Percentiles rank a stretch among this genome's conserved stretches.
Evolutionary conservation across 2,113 vertebrate genomes (phyloP).

Genomic region (Lichenostomus cassidix): DNA sequence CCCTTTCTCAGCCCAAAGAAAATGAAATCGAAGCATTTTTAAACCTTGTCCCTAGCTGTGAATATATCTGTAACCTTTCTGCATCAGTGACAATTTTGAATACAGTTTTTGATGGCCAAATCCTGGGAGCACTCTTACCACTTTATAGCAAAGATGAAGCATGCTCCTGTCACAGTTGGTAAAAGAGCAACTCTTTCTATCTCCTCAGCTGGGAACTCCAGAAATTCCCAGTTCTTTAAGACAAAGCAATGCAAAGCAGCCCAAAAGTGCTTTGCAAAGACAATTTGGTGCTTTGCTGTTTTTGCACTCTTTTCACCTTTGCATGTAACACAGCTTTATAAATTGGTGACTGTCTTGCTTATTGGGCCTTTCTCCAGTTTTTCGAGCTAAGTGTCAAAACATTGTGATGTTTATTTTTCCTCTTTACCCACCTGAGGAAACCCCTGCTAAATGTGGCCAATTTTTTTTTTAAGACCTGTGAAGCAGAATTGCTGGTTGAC

Average conservation of each 20-base stretch:
- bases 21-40: background rate
- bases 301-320: background rate
- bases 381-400: background rate
- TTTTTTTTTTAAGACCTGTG: background rate
- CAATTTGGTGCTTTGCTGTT: rapidly evolving
- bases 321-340: background rate
- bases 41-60: background rate
- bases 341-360: background rate
- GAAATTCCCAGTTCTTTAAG: background rate
- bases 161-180: background rate
- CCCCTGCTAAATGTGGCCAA: background rate
- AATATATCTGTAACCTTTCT: background rate
- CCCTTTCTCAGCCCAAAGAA: background rate
- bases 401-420: background rate
- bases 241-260: background rate
- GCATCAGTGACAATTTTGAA: background rate
- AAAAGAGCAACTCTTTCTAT: background rate
- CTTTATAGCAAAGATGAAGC: background rate
- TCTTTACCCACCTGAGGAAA: background rate
- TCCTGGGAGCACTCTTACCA: background rate
- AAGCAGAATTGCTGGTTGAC: background rate
- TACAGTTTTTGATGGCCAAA: background rate
- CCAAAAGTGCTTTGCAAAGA: background rate
- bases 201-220: rapidly evolving
- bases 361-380: background rate